Evolutionary conservation across 2,113 vertebrate genomes (phyloP), one percentile per base, ranked within the genome.

Genomic region (Pachypanchax playfairii): DNA sequence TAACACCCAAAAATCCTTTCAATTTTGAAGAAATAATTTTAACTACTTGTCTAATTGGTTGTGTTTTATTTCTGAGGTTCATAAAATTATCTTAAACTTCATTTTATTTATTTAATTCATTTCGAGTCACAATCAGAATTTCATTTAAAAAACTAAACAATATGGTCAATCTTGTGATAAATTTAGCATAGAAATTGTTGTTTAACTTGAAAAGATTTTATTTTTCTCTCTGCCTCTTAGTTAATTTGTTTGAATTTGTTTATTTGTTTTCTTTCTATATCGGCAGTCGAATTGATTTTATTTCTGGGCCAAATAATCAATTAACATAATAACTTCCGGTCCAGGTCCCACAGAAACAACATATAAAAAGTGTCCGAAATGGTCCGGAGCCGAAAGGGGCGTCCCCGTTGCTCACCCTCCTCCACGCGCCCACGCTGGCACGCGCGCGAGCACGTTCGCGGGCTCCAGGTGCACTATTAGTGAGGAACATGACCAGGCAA

Each of bases 391-490:
- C 56, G 46, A 36, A 24, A 65, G 70, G 82, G 74, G 65, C 70
- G 85, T 80, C 84, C 86, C 78, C 70, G 58, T 72, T 55, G 70
- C 79, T 41, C 68, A 68, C 44, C 39, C n/a, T 41, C 38, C 38
- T 48, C 42, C 46, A 35, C 63, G 35, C 74, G 49, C 79, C 17
- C 63, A 11, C 73, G 53, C 77, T 41, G 38, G 38, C 38, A 29
- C 26, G 35, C 49, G 76, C 68, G 54, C 85, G 53, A 35, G 29
- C 80, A 50, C 73, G 63, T 54, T 69, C 49, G 70, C 47, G 73
- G 87, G 88, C 72, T 89, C 88, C 90, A 91, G 90, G 89, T 90
- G 89, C 81, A 67, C 83, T 80, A 85, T 88, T 88, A 87, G 74
- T 54, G 88, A 76, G 87, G 80, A 83, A 87, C 88, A 88, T 83